A percentile compares a stretch with the other conserved stretches of the same genome.
Conservation (phyloP, 2,888 invertebrate species). For the Temnothorax unifasciatus region DNA sequence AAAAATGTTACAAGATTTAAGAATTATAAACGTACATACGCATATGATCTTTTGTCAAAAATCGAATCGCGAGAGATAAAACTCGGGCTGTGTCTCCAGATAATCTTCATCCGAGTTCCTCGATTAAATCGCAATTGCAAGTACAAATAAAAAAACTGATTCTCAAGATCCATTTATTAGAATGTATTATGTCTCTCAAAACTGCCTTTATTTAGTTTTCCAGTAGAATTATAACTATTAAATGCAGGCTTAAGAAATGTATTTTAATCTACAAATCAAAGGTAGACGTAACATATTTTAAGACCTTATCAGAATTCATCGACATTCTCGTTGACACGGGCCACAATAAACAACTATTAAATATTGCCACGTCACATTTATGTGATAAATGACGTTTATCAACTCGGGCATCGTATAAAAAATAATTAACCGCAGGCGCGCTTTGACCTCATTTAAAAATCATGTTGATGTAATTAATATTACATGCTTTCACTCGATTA, state of each 20-base stretch:
- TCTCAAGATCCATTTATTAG: neutral
- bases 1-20: neutral
- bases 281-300: neutral
- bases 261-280: conserved; percentile 15
- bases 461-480: conserved; percentile 68
- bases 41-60: neutral
- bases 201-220: neutral
- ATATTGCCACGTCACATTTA: conserved; percentile 47
- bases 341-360: neutral
- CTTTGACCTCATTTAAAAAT: conserved; percentile 52
- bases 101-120: neutral
- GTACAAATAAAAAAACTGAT: neutral
- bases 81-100: neutral
- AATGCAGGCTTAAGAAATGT: neutral
- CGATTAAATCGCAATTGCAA: neutral
- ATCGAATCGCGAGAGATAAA: neutral
- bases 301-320: neutral
- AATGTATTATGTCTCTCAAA: neutral
- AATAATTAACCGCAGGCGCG: conserved; percentile 47
- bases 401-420: conserved; percentile 32
- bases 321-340: conserved; percentile 13
- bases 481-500: conserved; percentile 65
- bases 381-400: conserved; percentile 58
- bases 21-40: neutral
- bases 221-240: neutral